Base-by-base conservation (phyloP, 1,140 invertebrate species). In the Aphidius ervi region DNA sequence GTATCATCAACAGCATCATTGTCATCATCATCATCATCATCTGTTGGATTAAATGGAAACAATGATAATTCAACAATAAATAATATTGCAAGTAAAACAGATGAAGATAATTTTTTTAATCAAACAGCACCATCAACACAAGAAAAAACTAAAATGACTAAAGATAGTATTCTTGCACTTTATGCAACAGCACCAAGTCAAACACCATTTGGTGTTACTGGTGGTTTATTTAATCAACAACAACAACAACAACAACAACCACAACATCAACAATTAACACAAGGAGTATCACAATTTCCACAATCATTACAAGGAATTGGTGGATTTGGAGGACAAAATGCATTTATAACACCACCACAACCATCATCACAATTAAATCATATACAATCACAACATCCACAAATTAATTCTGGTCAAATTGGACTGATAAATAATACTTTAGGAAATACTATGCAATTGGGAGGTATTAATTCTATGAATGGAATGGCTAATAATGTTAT, bases 121-220 rank as follows among this genome's bases (percentile, higher is more conserved):
- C 92, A 94, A 75, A 83, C 88, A n/a, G 82, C 84, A 4, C 86
- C 89, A 0, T 86, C 85, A 42, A 82, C 87, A 67, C 87, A 88
- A 65, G 87, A 89, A 67, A 89, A 88, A 64, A 87, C 86, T 60
- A 93, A 94, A 80, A 82, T 96, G 76, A 94, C 92, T 37, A 97
- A 94, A 79, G 93, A 96, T 70, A 96, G 93, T 73, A 97, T 97
- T 78, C 80, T 97, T 73, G 93, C 94, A 5, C 75, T 97, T 41
- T 97, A 95, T 76, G 89, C 88, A 64, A 90, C 74, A 47, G 68
- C 75, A 0, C 74, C 56, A 66, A 67, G 74, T 56, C 72, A 74
- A 63, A 48, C 68, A 4, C 67, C 75, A 49, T 75, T 73, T 56
- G 70, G 68, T 66, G 70, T 72, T 61, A 46, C 70, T 57, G 67